phyloP scores from a whole-genome alignment of 2,888 invertebrate genomes.

The Taenaris catops region DNA sequence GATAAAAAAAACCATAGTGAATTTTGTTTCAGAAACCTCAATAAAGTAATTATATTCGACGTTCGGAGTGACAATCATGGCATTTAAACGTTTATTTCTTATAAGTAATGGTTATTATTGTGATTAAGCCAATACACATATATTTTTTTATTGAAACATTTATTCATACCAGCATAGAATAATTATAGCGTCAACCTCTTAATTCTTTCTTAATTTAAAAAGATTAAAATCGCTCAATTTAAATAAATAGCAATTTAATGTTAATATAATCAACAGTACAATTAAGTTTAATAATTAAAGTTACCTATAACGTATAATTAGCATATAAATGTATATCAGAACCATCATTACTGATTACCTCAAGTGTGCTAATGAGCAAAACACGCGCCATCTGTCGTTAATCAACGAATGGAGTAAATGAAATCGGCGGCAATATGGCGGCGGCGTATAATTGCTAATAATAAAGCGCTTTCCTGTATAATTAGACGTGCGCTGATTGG shows the following conservation, averaged over 20 bases:
- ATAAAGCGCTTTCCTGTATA: conserved; percentile 77
- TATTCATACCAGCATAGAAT: too few species aligned
- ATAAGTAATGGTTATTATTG: too few species aligned
- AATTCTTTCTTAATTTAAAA: too few species aligned
- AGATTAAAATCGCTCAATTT: conserved; percentile 7
- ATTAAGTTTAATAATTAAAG: conserved; percentile 4
- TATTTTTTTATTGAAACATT: too few species aligned
- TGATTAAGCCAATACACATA: too few species aligned
- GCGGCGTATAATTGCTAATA: conserved; percentile 76
- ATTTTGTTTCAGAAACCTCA: too few species aligned
- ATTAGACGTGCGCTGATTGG: conserved; percentile 74
- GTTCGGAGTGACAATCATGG: too few species aligned
- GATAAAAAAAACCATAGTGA: too few species aligned
- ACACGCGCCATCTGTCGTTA: conserved; percentile 74
- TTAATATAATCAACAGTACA: conserved; percentile 6
- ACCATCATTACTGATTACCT: conserved; percentile 18
- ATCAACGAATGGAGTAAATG: conserved; percentile 78
- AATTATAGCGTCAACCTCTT: too few species aligned
- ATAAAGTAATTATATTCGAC: too few species aligned
- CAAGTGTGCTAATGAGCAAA: conserved; percentile 58
- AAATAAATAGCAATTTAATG: conserved; percentile 4
- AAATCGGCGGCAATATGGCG: conserved; percentile 78
- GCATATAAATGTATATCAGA: conserved; percentile 13
- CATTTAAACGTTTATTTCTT: too few species aligned
- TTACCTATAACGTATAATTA: conserved; percentile 1